Conservation (phyloP, 2,888 invertebrate genomes). For the Orthosia incerta region DNA sequence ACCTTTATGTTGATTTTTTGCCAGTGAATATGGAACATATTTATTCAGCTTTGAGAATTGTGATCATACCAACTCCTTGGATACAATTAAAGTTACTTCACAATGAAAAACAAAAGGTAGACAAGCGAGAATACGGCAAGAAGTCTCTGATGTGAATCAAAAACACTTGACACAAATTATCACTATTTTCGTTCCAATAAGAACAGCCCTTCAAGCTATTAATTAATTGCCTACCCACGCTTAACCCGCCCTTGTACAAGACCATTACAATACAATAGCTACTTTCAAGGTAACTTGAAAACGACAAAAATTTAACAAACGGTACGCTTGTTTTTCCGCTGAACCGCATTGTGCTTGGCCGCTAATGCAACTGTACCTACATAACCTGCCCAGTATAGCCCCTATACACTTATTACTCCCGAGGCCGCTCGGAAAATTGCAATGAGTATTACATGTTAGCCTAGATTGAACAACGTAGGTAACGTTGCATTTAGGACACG, state of each 20-base stretch:
- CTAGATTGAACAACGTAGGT: conserved; percentile 59
- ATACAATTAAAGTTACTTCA: neutral
- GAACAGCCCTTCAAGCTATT: conserved; percentile 32
- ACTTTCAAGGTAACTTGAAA: conserved; percentile 50
- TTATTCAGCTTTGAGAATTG: conserved; percentile 37
- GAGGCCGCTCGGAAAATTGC: conserved; percentile 69
- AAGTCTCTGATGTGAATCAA: conserved; percentile 7
- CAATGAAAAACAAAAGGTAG: neutral
- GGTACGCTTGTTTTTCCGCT: conserved; percentile 42
- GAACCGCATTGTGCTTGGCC: conserved; percentile 40
- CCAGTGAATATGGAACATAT: conserved; percentile 14
- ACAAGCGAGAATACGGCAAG: neutral
- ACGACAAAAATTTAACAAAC: conserved; percentile 44
- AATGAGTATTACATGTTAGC: conserved; percentile 58
- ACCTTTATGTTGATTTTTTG: conserved; percentile 7
- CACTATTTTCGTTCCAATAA: conserved; percentile 21
- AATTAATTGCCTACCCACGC: conserved; percentile 19
- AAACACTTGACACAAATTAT: conserved; percentile 17
- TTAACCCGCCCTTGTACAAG: conserved; percentile 47
- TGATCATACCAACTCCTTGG: neutral
- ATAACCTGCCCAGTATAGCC: conserved; percentile 28
- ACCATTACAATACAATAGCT: conserved; percentile 46
- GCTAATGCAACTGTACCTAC: conserved; percentile 7
- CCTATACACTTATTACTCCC: conserved; percentile 56
- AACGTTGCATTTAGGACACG: conserved; percentile 62